Evolutionary conservation across 2,888 invertebrate species (phyloP).

Genomic region (Nymphalis urticae): DNA sequence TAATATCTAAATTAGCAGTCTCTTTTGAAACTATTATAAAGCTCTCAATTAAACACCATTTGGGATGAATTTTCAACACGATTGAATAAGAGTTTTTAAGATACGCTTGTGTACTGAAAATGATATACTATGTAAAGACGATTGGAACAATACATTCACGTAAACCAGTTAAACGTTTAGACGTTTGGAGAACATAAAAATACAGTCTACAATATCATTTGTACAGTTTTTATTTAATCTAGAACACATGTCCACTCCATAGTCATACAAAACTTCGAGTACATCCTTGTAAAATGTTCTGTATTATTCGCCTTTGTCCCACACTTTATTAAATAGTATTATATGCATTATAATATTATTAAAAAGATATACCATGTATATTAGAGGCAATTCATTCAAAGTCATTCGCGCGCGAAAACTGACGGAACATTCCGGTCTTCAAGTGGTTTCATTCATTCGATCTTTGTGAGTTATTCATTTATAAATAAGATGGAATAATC

Average conservation of each 20-base stretch:
- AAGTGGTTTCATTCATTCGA: constrained; percentile 58
- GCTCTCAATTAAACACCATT: no score
- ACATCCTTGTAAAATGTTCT: constrained; percentile 46
- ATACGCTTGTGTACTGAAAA: no score
- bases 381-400: constrained; percentile 57
- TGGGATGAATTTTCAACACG: no score
- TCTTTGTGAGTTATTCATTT: constrained; percentile 35
- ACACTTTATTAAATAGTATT: constrained; percentile 57
- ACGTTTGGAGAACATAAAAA: background rate
- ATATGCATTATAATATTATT: constrained; percentile 65
- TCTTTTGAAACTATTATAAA: no score
- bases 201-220: constrained; percentile 33
- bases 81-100: no score
- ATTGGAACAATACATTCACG: no score
- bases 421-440: constrained; percentile 75
- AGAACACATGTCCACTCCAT: constrained; percentile 47
- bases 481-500: constrained; percentile 17
- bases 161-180: background rate
- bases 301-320: constrained; percentile 44
- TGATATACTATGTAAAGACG: no score
- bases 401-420: constrained; percentile 72
- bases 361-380: constrained; percentile 74
- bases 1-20: no score
- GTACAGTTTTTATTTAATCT: constrained; percentile 30
- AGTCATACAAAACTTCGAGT: constrained; percentile 43